Percentiles rank a stretch among this genome's conserved stretches.
Evolutionary conservation across 1,140 invertebrate species (phyloP).

Genomic region (Euschistus heros): DNA sequence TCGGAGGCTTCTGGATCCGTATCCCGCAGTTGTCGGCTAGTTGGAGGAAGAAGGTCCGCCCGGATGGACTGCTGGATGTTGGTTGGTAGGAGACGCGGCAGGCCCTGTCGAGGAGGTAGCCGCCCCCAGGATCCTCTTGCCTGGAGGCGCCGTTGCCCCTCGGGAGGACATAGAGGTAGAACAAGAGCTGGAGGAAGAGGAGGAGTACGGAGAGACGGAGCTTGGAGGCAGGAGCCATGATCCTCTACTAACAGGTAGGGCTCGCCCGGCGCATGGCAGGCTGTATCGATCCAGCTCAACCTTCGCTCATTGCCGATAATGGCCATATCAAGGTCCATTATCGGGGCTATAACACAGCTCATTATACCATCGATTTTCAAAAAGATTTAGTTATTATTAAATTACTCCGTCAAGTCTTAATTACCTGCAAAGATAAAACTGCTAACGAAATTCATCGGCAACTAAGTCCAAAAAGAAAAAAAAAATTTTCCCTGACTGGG

Average conservation of each 20-base stretch:
- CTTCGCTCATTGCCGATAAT: too few species aligned
- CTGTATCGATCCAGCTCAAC: neutral
- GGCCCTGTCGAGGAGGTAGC: neutral
- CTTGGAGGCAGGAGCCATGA: neutral
- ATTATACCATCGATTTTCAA: too few species aligned
- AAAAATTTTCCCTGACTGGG: too few species aligned
- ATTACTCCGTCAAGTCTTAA: too few species aligned
- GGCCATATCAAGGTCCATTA: too few species aligned
- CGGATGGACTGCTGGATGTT: neutral
- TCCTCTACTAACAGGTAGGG: neutral
- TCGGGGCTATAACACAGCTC: too few species aligned
- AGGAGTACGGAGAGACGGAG: slow-evolving; percentile 5
- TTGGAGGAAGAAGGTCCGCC: neutral
- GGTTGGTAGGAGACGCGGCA: neutral
- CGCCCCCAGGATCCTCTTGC: neutral
- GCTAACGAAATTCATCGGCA: too few species aligned
- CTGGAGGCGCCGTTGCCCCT: neutral
- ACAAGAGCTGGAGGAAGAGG: neutral
- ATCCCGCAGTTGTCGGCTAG: neutral
- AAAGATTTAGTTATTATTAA: too few species aligned
- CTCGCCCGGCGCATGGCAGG: neutral
- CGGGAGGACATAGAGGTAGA: slow-evolving; percentile 7
- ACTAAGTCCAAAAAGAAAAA: too few species aligned
- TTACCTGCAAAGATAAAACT: too few species aligned
- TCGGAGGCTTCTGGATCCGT: neutral